Evolutionary conservation across 2,113 vertebrate genomes (phyloP).

Genomic region (Bos taurus): ARS-UCD2.0 NC_037334.1:95280001-95280500

Average conservation of each 20-base stretch:
- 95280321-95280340: not conserved
- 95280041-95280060: not conserved
- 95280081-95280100: not conserved
- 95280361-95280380: constrained; percentile 22
- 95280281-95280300: constrained; percentile 1
- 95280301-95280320: not conserved
- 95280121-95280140: constrained; percentile 16
- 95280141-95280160: not conserved
- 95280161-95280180: not conserved
- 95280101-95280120: not conserved
- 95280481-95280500: not conserved
- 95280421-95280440: not conserved
- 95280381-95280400: constrained; percentile 37
- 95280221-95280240: constrained; percentile 39
- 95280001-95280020: not conserved
- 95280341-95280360: not conserved
- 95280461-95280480: constrained; percentile 39
- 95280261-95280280: not conserved
- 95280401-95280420: constrained; percentile 12
- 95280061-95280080: not conserved
- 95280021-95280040: not conserved
- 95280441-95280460: constrained; percentile 24
- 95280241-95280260: not conserved
- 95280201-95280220: not conserved
- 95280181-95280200: constrained; percentile 34